phyloP scores from a whole-genome alignment of 2,113 vertebrate genomes.

The Oreochromis aureus region DNA sequence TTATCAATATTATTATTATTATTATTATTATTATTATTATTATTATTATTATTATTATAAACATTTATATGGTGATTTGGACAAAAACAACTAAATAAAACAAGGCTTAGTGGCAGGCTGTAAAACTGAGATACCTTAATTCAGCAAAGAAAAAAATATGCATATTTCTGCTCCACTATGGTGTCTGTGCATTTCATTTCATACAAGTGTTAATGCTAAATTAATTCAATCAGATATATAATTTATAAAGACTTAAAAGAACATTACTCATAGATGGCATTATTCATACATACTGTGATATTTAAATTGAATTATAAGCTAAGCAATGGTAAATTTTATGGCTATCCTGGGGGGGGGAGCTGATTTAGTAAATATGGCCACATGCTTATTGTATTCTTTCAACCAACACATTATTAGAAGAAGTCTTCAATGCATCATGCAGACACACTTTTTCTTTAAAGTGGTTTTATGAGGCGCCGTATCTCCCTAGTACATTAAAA shows the following conservation, averaged over 20 bases:
- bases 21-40: background rate
- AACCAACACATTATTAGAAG: constrained; percentile 50
- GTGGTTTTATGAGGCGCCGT: constrained; percentile 13
- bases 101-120: background rate
- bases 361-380: constrained; percentile 52
- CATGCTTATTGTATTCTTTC: constrained; percentile 33
- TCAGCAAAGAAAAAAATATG: background rate
- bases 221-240: constrained; percentile 41
- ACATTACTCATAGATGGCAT: constrained; percentile 45
- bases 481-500: constrained; percentile 37
- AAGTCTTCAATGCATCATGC: constrained; percentile 34
- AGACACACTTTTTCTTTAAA: constrained; percentile 19
- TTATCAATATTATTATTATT: background rate
- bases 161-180: background rate
- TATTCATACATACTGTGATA: constrained; percentile 55
- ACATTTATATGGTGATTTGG: background rate
- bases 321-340: constrained; percentile 36
- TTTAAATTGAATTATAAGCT: constrained; percentile 49
- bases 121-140: background rate
- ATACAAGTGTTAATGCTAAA: constrained; percentile 32
- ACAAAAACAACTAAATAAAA: background rate
- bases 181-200: constrained; percentile 26
- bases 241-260: constrained; percentile 55
- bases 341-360: constrained; percentile 14
- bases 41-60: background rate